Conservation (phyloP, 1,140 invertebrate species). For the Limonius californicus region DNA sequence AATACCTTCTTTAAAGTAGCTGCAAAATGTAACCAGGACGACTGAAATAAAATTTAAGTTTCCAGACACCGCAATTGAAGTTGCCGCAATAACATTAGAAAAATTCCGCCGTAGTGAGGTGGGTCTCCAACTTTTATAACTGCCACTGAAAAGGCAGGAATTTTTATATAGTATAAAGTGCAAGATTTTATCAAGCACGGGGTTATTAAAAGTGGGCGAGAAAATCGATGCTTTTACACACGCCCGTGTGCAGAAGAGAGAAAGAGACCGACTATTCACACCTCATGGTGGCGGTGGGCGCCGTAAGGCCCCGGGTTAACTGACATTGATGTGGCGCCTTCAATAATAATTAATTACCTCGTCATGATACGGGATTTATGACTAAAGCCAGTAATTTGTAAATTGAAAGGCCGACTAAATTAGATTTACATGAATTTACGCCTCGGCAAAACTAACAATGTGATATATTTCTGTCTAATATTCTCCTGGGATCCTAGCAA, state of each 20-base stretch:
- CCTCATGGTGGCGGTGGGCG: background rate
- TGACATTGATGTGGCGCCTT: background rate
- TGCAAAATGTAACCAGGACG: background rate
- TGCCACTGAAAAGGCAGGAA: background rate
- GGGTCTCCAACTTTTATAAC: background rate
- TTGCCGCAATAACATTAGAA: background rate
- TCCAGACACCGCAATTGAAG: background rate
- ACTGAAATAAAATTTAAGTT: background rate
- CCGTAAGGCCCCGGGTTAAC: background rate
- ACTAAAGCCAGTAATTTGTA: background rate
- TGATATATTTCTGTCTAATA: too few species aligned
- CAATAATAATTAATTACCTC: slow-evolving; percentile 1
- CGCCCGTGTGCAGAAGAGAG: background rate
- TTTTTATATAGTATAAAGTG: background rate
- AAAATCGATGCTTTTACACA: background rate
- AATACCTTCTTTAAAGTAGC: background rate
- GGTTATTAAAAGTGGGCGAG: background rate
- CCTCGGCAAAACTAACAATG: too few species aligned
- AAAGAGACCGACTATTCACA: background rate
- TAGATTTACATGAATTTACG: slow-evolving; percentile 1
- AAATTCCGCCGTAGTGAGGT: background rate
- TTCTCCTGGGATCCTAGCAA: too few species aligned
- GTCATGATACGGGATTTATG: slow-evolving; percentile 1
- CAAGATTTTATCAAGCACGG: background rate
- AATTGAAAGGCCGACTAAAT: background rate